Evolutionary conservation across 2,888 invertebrate genomes (phyloP).

Genomic region (Habroteleia sp.): DNA sequence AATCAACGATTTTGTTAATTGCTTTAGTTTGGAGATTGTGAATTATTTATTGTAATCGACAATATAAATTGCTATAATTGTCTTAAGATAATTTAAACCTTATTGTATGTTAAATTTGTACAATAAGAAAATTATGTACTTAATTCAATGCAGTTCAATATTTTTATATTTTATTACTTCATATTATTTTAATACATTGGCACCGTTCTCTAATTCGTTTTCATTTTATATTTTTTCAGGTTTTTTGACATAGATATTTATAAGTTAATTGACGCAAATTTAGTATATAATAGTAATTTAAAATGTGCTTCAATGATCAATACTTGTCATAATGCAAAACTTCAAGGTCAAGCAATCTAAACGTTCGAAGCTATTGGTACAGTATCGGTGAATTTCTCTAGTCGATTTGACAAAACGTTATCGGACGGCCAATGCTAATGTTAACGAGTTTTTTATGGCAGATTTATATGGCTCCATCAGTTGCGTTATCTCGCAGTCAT

Average conservation of each 20-base stretch:
- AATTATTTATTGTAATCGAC: too few relatives aligned
- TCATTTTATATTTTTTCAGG: not conserved
- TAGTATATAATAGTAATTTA: constrained; percentile 62
- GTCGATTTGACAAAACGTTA: constrained; percentile 60
- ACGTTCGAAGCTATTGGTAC: constrained; percentile 32
- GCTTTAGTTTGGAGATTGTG: too few relatives aligned
- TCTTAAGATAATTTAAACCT: too few relatives aligned
- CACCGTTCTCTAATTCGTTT: too few relatives aligned
- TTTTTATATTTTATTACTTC: too few relatives aligned
- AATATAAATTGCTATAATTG: too few relatives aligned
- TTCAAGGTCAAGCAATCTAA: constrained; percentile 36
- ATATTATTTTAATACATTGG: too few relatives aligned
- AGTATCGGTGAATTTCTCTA: constrained; percentile 56
- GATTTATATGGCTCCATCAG: constrained; percentile 62
- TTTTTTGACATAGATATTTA: constrained; percentile 28
- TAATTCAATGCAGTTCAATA: too few relatives aligned
- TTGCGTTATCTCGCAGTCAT: constrained; percentile 60
- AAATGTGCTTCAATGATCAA: constrained; percentile 56
- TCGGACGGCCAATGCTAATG: constrained; percentile 60
- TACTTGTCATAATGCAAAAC: constrained; percentile 62
- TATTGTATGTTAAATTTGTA: too few relatives aligned
- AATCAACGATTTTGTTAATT: too few relatives aligned
- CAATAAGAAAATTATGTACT: too few relatives aligned
- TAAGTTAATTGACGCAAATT: constrained; percentile 24
- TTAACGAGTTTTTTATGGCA: constrained; percentile 59